These are phyloP conservation scores for Yponomeuta malinellus DNA, from an alignment of 2,888 invertebrate species.

Conservation along the genomic window DNA sequence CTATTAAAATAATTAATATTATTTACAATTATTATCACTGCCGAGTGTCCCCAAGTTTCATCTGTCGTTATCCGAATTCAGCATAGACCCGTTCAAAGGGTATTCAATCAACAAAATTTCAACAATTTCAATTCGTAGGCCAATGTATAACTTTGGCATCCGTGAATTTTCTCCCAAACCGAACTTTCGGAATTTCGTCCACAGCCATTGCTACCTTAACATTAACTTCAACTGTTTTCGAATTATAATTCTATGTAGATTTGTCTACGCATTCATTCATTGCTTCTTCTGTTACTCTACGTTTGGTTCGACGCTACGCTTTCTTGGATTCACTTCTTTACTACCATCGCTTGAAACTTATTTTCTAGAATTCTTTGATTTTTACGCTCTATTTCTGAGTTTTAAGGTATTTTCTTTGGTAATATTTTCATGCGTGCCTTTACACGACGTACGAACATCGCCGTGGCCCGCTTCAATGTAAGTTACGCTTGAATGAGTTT, in stretches of 20 bases:
- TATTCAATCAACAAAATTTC: slow-evolving; percentile 4
- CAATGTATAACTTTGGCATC: slow-evolving; percentile 7
- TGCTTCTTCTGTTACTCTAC: background rate
- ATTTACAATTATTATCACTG: background rate
- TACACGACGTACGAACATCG: slow-evolving; percentile 54
- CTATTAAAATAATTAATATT: background rate
- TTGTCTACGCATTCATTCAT: slow-evolving; percentile 4
- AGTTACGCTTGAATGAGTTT: slow-evolving; percentile 53
- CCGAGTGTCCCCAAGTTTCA: background rate
- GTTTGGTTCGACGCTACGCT: slow-evolving; percentile 11
- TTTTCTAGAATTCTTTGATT: slow-evolving; percentile 43
- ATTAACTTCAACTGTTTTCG: slow-evolving; percentile 5
- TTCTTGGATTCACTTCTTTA: slow-evolving; percentile 24
- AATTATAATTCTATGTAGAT: slow-evolving; percentile 11
- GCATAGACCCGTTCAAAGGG: background rate
- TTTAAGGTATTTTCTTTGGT: slow-evolving; percentile 63
- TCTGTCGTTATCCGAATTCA: slow-evolving; percentile 1
- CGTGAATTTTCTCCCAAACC: slow-evolving; percentile 4
- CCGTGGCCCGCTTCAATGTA: slow-evolving; percentile 62
- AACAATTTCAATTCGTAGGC: background rate
- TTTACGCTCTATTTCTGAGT: slow-evolving; percentile 52
- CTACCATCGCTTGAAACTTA: slow-evolving; percentile 35
- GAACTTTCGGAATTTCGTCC: background rate
- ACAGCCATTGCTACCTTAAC: background rate
- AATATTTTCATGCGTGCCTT: slow-evolving; percentile 67